Evolutionary conservation across 2,113 vertebrate genomes (phyloP).

Genomic region (Ailurus styani): DNA sequence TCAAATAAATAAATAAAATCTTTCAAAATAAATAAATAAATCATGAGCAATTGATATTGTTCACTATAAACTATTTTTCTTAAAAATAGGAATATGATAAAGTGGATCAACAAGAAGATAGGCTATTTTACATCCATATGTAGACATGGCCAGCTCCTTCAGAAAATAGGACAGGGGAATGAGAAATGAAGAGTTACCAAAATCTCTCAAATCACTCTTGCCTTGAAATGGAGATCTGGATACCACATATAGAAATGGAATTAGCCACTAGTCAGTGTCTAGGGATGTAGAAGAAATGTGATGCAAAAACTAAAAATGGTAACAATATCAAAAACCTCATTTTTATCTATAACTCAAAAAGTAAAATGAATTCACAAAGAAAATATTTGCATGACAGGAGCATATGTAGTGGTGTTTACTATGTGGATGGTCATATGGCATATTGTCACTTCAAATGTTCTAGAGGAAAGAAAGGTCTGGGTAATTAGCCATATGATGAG

Average conservation of each 20-base stretch:
- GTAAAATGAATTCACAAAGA: not conserved
- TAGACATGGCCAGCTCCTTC: not conserved
- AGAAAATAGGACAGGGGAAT: not conserved
- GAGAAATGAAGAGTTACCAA: not conserved
- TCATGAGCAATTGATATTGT: not conserved
- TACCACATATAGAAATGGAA: not conserved
- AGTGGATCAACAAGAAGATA: not conserved
- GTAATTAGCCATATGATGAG: conserved; percentile 10
- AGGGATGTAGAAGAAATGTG: not conserved
- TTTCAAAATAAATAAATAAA: not conserved
- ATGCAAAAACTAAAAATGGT: not conserved
- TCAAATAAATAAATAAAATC: not conserved
- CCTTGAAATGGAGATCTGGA: not conserved
- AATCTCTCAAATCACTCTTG: not conserved
- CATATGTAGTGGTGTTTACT: not conserved
- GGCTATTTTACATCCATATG: not conserved
- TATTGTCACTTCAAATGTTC: not conserved
- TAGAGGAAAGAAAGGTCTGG: not conserved
- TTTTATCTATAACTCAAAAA: not conserved
- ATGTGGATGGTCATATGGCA: not conserved
- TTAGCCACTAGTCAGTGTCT: not conserved
- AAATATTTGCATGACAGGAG: not conserved
- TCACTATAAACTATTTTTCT: not conserved
- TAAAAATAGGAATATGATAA: not conserved
- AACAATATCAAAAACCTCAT: not conserved